phyloP scores from a whole-genome alignment of 2,797 vertebrate genomes.

The Oreonectes daqikongensis region DNA sequence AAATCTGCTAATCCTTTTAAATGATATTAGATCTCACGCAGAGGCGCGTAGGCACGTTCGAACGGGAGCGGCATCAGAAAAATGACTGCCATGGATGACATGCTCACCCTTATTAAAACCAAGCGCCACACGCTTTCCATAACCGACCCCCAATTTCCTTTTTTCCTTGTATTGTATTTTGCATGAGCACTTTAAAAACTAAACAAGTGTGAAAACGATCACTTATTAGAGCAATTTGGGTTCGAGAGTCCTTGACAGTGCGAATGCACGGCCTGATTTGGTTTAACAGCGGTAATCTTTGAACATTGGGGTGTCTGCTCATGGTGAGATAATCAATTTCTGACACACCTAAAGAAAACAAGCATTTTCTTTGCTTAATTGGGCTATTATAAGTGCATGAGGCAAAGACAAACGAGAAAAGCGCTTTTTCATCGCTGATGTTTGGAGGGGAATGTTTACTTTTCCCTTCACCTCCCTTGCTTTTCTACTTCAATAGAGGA shows the following conservation, averaged over 20 bases:
- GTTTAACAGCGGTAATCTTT: conserved; percentile 63
- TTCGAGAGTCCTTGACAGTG: conserved; percentile 57
- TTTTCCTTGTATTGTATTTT: conserved; percentile 55
- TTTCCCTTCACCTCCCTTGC: conserved; percentile 61
- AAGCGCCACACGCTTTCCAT: conserved; percentile 39
- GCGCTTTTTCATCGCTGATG: conserved; percentile 65
- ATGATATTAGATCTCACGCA: conserved; percentile 51
- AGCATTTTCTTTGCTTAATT: conserved; percentile 68
- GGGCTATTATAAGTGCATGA: conserved; percentile 71
- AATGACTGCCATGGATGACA: conserved; percentile 52
- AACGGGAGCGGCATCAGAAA: conserved; percentile 45
- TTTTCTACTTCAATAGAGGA: conserved; percentile 60
- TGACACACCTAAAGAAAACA: conserved; percentile 71
- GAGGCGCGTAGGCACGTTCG: conserved; percentile 48
- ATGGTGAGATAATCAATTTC: conserved; percentile 75
- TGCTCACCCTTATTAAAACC: conserved; percentile 54
- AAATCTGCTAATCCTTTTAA: conserved; percentile 60
- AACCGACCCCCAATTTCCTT: conserved; percentile 29
- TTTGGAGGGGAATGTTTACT: conserved; percentile 52
- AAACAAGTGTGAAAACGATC: conserved; percentile 74
- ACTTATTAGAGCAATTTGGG: conserved; percentile 70
- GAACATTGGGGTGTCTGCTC: conserved; percentile 66
- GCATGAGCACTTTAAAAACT: conserved; percentile 68
- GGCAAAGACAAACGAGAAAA: conserved; percentile 68
- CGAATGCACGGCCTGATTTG: conserved; percentile 59